A percentile compares a stretch with the other conserved stretches of the same genome.
phyloP scores from a whole-genome alignment of 2,888 invertebrate species.

The Ethmia dodecea region DNA sequence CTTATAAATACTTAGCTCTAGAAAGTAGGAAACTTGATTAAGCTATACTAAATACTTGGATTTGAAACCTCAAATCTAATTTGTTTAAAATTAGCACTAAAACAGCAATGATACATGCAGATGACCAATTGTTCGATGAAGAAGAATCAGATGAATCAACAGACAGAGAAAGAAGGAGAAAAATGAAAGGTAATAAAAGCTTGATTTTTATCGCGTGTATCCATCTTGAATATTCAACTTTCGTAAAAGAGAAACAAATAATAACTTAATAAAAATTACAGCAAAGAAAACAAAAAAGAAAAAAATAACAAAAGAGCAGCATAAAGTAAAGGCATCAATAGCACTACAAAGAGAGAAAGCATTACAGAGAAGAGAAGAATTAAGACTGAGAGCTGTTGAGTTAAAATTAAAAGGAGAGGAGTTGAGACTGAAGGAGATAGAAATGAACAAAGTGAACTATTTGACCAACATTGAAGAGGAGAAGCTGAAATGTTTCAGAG shows the following conservation, averaged over 20 bases:
- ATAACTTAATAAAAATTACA: slow-evolving; percentile 6
- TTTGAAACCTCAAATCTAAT: too few species aligned
- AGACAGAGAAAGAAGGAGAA: slow-evolving; percentile 22
- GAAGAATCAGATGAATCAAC: slow-evolving; percentile 21
- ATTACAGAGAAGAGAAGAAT: slow-evolving; percentile 35
- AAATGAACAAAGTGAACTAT: slow-evolving; percentile 42
- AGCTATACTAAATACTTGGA: too few species aligned
- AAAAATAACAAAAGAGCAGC: slow-evolving; percentile 29
- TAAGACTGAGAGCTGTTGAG: slow-evolving; percentile 37
- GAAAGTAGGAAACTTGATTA: too few species aligned
- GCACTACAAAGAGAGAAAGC: slow-evolving; percentile 33
- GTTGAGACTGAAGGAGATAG: slow-evolving; percentile 35
- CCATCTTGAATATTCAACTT: background rate
- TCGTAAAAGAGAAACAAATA: background rate
- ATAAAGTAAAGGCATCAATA: slow-evolving; percentile 29
- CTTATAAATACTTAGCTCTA: too few species aligned
- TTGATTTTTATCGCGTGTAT: background rate
- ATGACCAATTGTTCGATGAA: slow-evolving; percentile 23
- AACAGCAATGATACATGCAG: background rate
- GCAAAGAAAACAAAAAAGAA: slow-evolving; percentile 14
- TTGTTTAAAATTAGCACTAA: background rate
- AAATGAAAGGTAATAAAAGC: slow-evolving; percentile 15
- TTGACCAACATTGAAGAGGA: slow-evolving; percentile 40
- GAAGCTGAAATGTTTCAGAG: slow-evolving; percentile 38
- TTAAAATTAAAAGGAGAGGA: slow-evolving; percentile 40